These are phyloP conservation scores for Atherix ibis DNA, from an alignment of 2,888 invertebrate genomes.

Conservation along the genomic window DNA sequence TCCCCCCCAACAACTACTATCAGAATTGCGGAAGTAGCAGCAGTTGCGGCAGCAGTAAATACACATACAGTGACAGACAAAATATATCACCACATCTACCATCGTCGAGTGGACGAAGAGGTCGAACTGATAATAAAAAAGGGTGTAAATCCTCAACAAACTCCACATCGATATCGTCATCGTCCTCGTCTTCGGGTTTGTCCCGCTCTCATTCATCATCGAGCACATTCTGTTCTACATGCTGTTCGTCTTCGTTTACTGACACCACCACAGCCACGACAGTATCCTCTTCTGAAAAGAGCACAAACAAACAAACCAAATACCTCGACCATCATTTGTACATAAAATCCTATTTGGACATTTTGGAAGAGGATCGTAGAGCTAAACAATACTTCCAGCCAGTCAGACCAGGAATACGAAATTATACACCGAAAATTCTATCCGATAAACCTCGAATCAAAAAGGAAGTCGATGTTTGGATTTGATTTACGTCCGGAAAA, in stretches of 20 bases:
- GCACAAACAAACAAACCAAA: conserved; percentile 28
- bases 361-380: conserved; percentile 34
- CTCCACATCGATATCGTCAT: neutral
- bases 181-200: conserved; percentile 25
- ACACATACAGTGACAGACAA: too few species aligned
- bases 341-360: conserved; percentile 39
- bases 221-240: conserved; percentile 31
- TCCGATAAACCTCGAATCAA: conserved; percentile 26
- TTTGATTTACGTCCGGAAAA: conserved; percentile 35
- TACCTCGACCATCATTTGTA: conserved; percentile 39
- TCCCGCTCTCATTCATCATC: conserved; percentile 17
- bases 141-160: too few species aligned
- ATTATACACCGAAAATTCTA: conserved; percentile 55
- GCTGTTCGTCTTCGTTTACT: too few species aligned
- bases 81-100: neutral
- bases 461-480: conserved; percentile 45
- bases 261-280: conserved; percentile 24
- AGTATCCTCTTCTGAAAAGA: conserved; percentile 26
- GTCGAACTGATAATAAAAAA: too few species aligned
- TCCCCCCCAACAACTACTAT: neutral
- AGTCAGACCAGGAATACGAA: conserved; percentile 46
- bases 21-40: neutral
- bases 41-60: too few species aligned
- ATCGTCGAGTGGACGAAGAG: conserved; percentile 1
- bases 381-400: conserved; percentile 32